Base-by-base conservation (phyloP, 2,797 vertebrate genomes). In the Danionella dracula region DNA sequence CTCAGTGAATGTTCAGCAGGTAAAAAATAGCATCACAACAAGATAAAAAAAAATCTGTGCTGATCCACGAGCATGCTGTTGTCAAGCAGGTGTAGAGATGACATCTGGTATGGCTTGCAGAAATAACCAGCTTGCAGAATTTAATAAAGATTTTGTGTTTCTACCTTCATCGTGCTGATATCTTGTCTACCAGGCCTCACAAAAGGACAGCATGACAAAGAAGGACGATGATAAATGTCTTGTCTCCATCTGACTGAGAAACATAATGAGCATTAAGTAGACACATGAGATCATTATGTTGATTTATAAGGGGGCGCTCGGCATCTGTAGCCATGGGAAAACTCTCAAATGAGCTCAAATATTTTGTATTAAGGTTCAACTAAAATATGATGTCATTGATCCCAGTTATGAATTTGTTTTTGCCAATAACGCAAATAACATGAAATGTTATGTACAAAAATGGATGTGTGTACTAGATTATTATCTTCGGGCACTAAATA, bases 211-310 rank as follows among this genome's bases (percentile, higher is more conserved):
- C 46, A 16, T 70, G 63, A 64, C 56, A 56, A 63, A 35, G 38
- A n/a, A 8, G 57, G 64, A 53, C 64, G 69, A 19, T 76, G 73
- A 78, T 73, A 16, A 66, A 75, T 78, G 51, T 34, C 50, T 69
- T 51, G 59, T 73, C 48, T 40, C 38, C 55, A 61, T 70, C 55
- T 51, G 19, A 70, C 54, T 61, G 53, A 60, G 60, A 58, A 68
- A 54, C 59, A 45, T 62, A 73, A 75, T 71, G 45, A 68, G 53
- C 58, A 71, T 75, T 62, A 75, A 69, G 42, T 77, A 73, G 48
- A 70, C 63, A 66, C 68, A 51, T 40, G 7, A 35, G 61, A 72
- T 34, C 40, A 70, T 55, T 46, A 66, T 20, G 8, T 62, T 65
- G 61, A 72, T 66, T 54, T 73, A 74, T 69, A 50, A 66, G 59